Conservation (phyloP, 2,113 vertebrate genomes). For the Oreochromis aureus region DNA sequence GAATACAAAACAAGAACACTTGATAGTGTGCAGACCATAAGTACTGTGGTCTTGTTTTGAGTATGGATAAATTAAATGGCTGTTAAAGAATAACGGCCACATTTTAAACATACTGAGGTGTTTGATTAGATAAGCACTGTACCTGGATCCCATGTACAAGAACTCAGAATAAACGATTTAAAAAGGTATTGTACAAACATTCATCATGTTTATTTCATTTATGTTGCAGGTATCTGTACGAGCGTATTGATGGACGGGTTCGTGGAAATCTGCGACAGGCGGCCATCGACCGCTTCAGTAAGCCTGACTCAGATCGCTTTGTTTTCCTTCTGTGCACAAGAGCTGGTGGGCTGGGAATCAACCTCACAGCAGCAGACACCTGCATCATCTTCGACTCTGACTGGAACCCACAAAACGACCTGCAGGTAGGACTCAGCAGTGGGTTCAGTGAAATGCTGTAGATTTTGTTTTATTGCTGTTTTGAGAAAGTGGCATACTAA, state of each 20-base stretch:
- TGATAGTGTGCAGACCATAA: neutral
- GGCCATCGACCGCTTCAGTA: constrained; percentile 97
- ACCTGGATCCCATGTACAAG: neutral
- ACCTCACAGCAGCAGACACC: constrained; percentile 95
- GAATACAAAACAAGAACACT: neutral
- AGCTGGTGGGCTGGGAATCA: constrained; percentile 95
- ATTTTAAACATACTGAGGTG: neutral
- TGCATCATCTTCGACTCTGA: constrained; percentile 99
- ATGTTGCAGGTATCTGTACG: constrained; percentile 86
- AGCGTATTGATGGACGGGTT: constrained; percentile 93
- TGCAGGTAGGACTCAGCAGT: constrained; percentile 78
- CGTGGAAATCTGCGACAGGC: constrained; percentile 94
- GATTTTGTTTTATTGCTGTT: neutral
- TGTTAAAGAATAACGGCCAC: neutral
- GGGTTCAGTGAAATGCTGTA: neutral
- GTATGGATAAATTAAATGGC: neutral
- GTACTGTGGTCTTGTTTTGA: neutral
- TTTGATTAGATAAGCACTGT: neutral
- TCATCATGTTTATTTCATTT: neutral
- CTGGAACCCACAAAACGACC: constrained; percentile 98
- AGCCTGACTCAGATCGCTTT: constrained; percentile 95
- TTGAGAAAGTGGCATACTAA: neutral
- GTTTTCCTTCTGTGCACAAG: constrained; percentile 96
- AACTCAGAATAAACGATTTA: neutral
- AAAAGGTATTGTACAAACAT: neutral